Percentiles rank a stretch among this genome's conserved stretches.
Conservation (phyloP, 2,113 vertebrate species). For the Coryphaenoides rupestris region DNA sequence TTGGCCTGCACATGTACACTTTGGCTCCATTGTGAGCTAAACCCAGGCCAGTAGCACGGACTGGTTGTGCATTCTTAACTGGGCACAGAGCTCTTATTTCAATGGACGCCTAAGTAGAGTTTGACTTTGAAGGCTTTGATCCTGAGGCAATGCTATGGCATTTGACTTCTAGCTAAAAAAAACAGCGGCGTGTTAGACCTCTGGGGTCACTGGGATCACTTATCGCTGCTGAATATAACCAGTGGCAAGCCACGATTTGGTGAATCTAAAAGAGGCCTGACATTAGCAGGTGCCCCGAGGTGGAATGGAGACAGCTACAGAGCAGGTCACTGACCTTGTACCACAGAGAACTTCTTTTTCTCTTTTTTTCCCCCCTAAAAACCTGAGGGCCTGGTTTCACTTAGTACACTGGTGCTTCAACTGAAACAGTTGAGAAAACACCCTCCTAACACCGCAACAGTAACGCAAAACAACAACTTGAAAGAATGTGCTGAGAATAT, state of each 20-base stretch:
- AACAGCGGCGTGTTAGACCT: conserved; percentile 70
- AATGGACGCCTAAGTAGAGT: conserved; percentile 75
- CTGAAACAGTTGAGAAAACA: conserved; percentile 40
- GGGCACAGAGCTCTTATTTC: conserved; percentile 73
- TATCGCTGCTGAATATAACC: conserved; percentile 78
- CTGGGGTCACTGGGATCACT: conserved; percentile 75
- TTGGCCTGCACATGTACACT: conserved; percentile 5
- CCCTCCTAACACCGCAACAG: not conserved
- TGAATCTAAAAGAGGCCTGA: conserved; percentile 75
- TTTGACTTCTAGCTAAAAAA: conserved; percentile 75
- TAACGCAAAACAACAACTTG: conserved; percentile 28
- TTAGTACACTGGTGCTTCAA: conserved; percentile 50
- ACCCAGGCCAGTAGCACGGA: conserved; percentile 57
- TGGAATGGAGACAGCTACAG: conserved; percentile 75
- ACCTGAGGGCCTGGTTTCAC: conserved; percentile 66
- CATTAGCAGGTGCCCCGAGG: conserved; percentile 80
- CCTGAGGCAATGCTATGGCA: conserved; percentile 74
- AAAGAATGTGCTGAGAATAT: conserved; percentile 1
- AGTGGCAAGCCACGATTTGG: conserved; percentile 73
- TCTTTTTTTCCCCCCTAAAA: conserved; percentile 45
- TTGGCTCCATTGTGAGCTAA: conserved; percentile 43
- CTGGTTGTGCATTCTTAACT: conserved; percentile 59
- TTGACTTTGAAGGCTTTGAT: conserved; percentile 79
- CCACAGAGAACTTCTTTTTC: conserved; percentile 69
- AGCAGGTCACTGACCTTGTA: conserved; percentile 75